These are phyloP conservation scores for Dendrophyllia cribrosa DNA, from an alignment of 64 coral and sea anemone genomes.

Conservation along the genomic window DNA sequence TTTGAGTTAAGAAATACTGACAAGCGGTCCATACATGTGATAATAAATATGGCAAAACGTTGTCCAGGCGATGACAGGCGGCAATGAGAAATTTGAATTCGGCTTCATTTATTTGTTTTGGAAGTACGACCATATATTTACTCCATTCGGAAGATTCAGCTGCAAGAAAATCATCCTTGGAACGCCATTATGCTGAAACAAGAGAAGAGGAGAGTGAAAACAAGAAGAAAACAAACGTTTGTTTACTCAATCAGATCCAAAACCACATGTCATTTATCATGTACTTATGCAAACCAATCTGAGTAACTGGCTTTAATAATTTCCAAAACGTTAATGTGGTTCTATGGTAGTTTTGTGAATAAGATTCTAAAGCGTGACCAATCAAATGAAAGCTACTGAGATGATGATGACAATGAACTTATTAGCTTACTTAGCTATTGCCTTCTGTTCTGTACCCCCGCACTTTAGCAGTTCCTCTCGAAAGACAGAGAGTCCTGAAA, in stretches of 20 bases:
- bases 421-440: conserved; percentile 45
- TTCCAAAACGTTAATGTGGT: too few relatives aligned
- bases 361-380: too few relatives aligned
- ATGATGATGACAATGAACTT: too few relatives aligned
- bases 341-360: too few relatives aligned
- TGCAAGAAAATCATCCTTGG: not conserved
- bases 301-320: too few relatives aligned
- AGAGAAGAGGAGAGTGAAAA: not conserved
- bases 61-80: not conserved
- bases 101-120: not conserved
- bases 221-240: not conserved
- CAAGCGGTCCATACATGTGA: not conserved
- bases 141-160: not conserved
- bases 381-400: too few relatives aligned
- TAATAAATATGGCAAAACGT: not conserved
- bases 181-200: conserved; percentile 27
- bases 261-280: not conserved
- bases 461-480: conserved; percentile 52
- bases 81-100: not conserved
- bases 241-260: not conserved
- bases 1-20: not conserved
- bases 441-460: conserved; percentile 50
- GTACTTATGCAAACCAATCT: too few relatives aligned
- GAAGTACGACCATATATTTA: not conserved
- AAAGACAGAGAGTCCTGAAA: conserved; percentile 19